Conservation (phyloP, 2,797 vertebrate genomes). For the Pitangus sulphuratus region DNA sequence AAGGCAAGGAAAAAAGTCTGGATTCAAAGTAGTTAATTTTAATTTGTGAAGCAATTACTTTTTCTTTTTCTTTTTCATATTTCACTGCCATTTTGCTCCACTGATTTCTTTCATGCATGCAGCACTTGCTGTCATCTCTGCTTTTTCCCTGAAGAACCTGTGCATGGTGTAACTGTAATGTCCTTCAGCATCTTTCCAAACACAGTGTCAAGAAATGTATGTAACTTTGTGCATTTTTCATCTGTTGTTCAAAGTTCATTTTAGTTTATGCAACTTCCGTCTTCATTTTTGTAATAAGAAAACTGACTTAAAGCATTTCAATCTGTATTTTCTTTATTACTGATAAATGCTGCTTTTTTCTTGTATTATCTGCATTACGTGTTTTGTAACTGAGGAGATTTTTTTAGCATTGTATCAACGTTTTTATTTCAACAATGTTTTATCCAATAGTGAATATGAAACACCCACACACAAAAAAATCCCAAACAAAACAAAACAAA, state of each 20-base stretch:
- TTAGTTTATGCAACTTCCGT: conserved; percentile 61
- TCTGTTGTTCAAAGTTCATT: conserved; percentile 63
- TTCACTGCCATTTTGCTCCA: background rate
- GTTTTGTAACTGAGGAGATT: background rate
- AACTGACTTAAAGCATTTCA: conserved; percentile 69
- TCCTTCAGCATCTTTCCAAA: conserved; percentile 42
- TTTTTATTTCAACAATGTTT: background rate
- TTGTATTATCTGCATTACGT: background rate
- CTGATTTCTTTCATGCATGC: background rate
- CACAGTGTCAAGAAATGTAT: conserved; percentile 62
- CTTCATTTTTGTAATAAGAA: conserved; percentile 78
- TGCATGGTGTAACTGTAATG: conserved; percentile 53
- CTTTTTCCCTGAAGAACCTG: conserved; percentile 39
- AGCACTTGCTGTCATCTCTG: conserved; percentile 5
- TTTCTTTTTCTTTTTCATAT: background rate
- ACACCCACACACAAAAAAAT: background rate
- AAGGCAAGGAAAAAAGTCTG: background rate
- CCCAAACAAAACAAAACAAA: background rate
- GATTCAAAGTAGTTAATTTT: background rate
- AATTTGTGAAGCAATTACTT: background rate
- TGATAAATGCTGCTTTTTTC: conserved; percentile 15
- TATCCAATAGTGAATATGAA: background rate
- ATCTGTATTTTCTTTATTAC: conserved; percentile 76
- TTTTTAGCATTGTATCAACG: background rate
- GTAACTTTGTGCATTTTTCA: conserved; percentile 65